Conservation (phyloP, 2,888 invertebrate genomes). For the Eueremaeus valkanovi region DNA sequence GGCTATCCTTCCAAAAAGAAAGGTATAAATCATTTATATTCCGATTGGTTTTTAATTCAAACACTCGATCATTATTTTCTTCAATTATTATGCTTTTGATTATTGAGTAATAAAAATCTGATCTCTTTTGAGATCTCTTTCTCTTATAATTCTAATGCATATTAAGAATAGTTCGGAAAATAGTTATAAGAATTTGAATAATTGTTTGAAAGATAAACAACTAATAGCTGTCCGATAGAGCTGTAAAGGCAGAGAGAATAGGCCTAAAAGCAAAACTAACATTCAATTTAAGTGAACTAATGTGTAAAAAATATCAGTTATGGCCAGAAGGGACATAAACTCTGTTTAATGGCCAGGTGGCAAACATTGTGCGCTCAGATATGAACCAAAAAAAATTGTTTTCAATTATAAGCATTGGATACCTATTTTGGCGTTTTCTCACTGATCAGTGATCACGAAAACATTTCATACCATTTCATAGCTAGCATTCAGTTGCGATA, state of each 20-base stretch:
- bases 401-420: conserved; percentile 12
- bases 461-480: neutral
- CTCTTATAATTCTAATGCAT: no score
- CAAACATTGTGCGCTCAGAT: neutral
- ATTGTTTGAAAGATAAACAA: conserved; percentile 16
- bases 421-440: neutral
- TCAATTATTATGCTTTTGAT: neutral
- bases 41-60: no score
- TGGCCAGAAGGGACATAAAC: conserved; percentile 14
- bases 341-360: conserved; percentile 6
- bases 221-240: neutral
- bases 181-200: conserved; percentile 7
- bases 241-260: neutral
- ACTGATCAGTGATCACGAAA: neutral
- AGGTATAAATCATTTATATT: no score
- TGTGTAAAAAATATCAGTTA: conserved; percentile 22
- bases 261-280: conserved; percentile 9
- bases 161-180: no score
- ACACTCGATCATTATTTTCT: neutral
- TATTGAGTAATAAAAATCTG: neutral
- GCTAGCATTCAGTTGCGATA: neutral
- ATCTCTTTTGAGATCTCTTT: no score
- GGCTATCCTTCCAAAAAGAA: conserved; percentile 28
- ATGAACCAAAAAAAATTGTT: neutral
- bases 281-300: conserved; percentile 17